Evolutionary conservation across 2,113 vertebrate genomes (phyloP).

Genomic region (Rattus rattus): DNA sequence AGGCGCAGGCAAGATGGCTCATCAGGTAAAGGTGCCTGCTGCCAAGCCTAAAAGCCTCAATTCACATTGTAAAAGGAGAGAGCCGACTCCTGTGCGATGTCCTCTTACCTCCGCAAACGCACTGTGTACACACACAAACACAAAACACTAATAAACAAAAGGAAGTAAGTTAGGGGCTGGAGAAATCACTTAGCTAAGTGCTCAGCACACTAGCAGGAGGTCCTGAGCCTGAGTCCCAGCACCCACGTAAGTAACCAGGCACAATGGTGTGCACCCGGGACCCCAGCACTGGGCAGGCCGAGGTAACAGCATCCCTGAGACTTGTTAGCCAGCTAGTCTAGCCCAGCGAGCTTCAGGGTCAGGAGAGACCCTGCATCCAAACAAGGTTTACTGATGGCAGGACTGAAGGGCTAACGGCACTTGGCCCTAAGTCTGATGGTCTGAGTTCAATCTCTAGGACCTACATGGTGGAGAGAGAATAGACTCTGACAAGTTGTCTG

Average conservation of each 20-base stretch:
- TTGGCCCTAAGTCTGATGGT: too few species aligned
- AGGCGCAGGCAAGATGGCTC: not conserved
- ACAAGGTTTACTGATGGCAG: not conserved
- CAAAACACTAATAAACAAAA: not conserved
- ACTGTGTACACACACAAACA: not conserved
- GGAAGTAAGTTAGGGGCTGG: not conserved
- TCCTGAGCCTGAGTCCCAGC: not conserved
- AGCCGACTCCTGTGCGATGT: not conserved
- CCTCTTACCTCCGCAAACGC: not conserved
- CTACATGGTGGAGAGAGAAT: not conserved
- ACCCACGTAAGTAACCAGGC: not conserved
- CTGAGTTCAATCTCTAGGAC: not conserved
- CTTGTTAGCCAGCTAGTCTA: not conserved
- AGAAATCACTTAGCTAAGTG: not conserved
- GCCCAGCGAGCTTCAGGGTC: not conserved
- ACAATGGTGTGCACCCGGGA: not conserved
- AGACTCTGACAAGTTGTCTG: not conserved
- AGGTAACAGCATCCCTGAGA: not conserved
- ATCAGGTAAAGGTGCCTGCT: not conserved
- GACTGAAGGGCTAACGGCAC: too few species aligned
- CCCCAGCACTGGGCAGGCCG: not conserved
- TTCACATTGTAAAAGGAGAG: not conserved
- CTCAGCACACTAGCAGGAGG: not conserved
- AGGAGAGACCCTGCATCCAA: not conserved
- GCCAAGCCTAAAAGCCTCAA: not conserved